Percentiles rank a stretch among this genome's conserved stretches.
phyloP scores from a whole-genome alignment of 2,113 vertebrate species.

The Amia ocellicauda region DNA sequence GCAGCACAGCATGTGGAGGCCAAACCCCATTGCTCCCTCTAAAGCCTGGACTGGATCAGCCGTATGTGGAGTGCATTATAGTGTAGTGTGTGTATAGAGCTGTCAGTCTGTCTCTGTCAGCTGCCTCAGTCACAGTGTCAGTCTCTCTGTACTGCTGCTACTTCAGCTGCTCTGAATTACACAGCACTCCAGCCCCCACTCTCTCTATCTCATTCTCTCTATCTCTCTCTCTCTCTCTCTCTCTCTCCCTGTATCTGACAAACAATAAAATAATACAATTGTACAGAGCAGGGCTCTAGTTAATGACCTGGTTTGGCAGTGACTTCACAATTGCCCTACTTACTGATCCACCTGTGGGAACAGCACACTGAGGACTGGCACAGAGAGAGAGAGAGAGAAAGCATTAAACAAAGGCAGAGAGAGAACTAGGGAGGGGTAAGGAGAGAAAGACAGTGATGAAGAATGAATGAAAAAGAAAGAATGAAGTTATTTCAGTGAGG shows the following conservation, averaged over 20 bases:
- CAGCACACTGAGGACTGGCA: constrained; percentile 15
- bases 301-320: neutral
- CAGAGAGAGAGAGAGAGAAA: no score
- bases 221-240: constrained; percentile 2
- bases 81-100: no score
- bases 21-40: no score
- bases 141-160: constrained; percentile 50
- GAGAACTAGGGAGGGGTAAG: no score
- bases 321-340: constrained; percentile 18
- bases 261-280: constrained; percentile 8
- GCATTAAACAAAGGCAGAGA: no score
- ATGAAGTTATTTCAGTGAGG: no score
- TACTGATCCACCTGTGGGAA: constrained; percentile 16
- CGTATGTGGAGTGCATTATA: no score
- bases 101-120: constrained; percentile 10
- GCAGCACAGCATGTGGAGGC: no score
- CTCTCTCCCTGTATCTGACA: neutral
- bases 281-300: no score
- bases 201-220: constrained; percentile 16
- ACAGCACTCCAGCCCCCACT: constrained; percentile 42
- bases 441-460: no score
- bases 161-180: constrained; percentile 72
- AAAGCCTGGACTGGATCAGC: no score
- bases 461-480: no score
- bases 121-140: constrained; percentile 32